phyloP scores from a whole-genome alignment of 2,888 invertebrate genomes.

The Sarcophaga rosellei region DNA sequence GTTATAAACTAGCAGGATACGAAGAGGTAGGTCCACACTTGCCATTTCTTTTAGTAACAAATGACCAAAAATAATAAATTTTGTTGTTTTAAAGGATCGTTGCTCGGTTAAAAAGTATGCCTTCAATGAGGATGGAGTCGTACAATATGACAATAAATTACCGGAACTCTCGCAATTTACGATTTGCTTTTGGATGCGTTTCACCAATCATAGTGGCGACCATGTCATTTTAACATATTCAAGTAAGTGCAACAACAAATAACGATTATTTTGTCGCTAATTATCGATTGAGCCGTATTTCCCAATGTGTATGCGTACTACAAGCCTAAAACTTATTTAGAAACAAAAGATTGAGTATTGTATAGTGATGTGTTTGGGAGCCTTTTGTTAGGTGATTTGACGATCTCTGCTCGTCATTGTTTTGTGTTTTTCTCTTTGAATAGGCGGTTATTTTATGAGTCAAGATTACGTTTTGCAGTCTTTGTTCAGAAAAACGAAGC shows the following conservation, averaged over 20 bases:
- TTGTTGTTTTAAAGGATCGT: constrained; percentile 80
- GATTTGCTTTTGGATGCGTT: constrained; percentile 91
- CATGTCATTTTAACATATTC: constrained; percentile 92
- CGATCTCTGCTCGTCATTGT: neutral
- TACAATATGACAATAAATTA: constrained; percentile 87
- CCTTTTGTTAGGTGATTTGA: neutral
- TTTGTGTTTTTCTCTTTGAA: neutral
- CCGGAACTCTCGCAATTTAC: constrained; percentile 92
- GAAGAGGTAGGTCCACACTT: constrained; percentile 68
- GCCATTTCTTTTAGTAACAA: neutral
- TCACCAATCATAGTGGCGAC: constrained; percentile 90
- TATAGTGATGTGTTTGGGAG: neutral
- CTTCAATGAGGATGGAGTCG: constrained; percentile 86
- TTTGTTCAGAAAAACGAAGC: neutral
- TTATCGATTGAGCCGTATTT: neutral
- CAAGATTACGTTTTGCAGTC: constrained; percentile 33
- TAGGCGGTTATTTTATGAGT: constrained; percentile 26
- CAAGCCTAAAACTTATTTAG: no score
- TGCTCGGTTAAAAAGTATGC: constrained; percentile 87
- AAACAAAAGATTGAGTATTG: no score
- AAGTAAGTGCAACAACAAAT: constrained; percentile 83
- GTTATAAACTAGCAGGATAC: constrained; percentile 69
- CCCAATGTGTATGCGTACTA: neutral
- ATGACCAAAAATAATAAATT: neutral
- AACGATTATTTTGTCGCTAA: constrained; percentile 6